Evolutionary conservation across 2,888 invertebrate species (phyloP).

Genomic region (Ptychoptera albimana): DNA sequence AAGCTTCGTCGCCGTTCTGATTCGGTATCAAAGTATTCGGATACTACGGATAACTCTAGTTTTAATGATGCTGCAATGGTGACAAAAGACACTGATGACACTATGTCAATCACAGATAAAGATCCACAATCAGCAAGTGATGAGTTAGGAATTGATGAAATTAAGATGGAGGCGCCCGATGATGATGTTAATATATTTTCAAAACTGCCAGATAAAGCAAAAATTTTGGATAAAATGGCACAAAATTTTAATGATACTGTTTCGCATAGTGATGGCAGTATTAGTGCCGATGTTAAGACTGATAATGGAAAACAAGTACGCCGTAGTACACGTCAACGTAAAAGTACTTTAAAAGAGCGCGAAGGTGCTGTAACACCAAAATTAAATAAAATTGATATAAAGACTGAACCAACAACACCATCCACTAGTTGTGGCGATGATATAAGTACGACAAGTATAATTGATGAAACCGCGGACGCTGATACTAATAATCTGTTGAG

Average conservation of each 20-base stretch:
- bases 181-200: slow-evolving; percentile 20
- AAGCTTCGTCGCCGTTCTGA: slow-evolving; percentile 3
- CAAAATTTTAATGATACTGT: too few species aligned
- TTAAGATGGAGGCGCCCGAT: slow-evolving; percentile 5
- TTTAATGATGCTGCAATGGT: slow-evolving; percentile 35
- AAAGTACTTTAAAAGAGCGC: slow-evolving; percentile 25
- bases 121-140: slow-evolving; percentile 5
- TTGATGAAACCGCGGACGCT: not conserved
- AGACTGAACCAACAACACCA: slow-evolving; percentile 5
- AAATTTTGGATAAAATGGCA: slow-evolving; percentile 32
- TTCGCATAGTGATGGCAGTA: too few species aligned
- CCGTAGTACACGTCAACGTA: slow-evolving; percentile 33
- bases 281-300: too few species aligned
- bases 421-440: slow-evolving; percentile 1
- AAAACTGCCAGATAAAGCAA: slow-evolving; percentile 37
- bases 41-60: slow-evolving; percentile 37
- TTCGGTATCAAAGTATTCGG: slow-evolving; percentile 39
- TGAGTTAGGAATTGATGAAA: not conserved
- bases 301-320: slow-evolving; percentile 20
- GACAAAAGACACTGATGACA: slow-evolving; percentile 19
- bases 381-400: not conserved
- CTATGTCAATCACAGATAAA: slow-evolving; percentile 10
- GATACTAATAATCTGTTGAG: not conserved
- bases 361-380: slow-evolving; percentile 5
- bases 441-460: not conserved